A percentile compares a stretch with the other conserved stretches of the same genome.
These are phyloP conservation scores for Hormiphora californensis DNA, from an alignment of 37 sponge, comb jelly and placozoan genomes.

Conservation along the genomic window DNA sequence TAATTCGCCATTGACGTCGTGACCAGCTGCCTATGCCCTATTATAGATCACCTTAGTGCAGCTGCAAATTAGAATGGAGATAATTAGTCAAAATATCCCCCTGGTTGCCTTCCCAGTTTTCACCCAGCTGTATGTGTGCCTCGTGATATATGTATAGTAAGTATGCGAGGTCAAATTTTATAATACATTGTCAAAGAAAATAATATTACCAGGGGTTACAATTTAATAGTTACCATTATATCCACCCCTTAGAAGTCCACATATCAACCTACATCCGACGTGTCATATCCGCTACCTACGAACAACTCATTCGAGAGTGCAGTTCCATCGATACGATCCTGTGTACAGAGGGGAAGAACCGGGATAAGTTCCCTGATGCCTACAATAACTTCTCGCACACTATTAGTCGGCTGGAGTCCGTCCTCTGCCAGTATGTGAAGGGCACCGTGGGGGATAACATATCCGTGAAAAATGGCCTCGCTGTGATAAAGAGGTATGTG, in stretches of 20 bases:
- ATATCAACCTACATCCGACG: constrained; percentile 1
- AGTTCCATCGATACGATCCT: constrained; percentile 38
- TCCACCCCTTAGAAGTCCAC: not conserved
- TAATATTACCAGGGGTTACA: not conserved
- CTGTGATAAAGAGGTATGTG: constrained; percentile 24
- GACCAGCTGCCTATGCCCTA: too few species aligned
- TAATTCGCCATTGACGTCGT: too few species aligned
- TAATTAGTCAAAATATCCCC: too few species aligned
- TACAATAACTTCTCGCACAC: not conserved
- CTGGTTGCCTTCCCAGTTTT: too few species aligned
- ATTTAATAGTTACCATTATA: not conserved
- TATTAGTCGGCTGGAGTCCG: constrained; percentile 9
- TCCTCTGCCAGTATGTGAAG: constrained; percentile 20
- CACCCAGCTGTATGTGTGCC: too few species aligned
- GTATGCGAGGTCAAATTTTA: too few species aligned
- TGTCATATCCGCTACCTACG: not conserved
- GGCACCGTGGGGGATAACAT: not conserved
- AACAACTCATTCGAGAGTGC: not conserved
- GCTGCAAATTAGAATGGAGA: too few species aligned
- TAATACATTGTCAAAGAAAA: not conserved
- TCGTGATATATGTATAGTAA: too few species aligned
- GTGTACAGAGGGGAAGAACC: constrained; percentile 8
- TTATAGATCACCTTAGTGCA: too few species aligned
- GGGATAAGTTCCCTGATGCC: constrained; percentile 44
- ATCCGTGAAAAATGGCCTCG: not conserved